Evolutionary conservation across 2,797 vertebrate species (phyloP).

Genomic region (Enoplosus armatus): DNA sequence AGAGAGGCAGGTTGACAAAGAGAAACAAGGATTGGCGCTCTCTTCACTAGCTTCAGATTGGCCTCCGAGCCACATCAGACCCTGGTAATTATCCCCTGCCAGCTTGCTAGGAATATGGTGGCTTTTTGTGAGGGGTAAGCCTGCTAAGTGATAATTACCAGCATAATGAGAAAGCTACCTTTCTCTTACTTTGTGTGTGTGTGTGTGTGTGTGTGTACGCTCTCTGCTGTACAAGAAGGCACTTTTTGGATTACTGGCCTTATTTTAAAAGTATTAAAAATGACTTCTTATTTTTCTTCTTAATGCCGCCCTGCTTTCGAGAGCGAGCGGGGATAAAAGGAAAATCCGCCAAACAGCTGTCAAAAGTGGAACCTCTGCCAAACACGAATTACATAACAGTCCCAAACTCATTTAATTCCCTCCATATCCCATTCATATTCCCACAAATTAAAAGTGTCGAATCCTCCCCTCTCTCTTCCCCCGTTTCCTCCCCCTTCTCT

Average conservation of each 20-base stretch:
- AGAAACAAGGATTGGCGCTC: constrained; percentile 47
- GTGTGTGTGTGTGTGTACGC: not conserved
- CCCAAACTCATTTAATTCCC: constrained; percentile 48
- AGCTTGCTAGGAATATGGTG: constrained; percentile 52
- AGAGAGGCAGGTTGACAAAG: constrained; percentile 52
- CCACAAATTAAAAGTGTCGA: constrained; percentile 48
- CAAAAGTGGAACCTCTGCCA: constrained; percentile 60
- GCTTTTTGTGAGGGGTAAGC: constrained; percentile 49
- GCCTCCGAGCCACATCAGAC: constrained; percentile 61
- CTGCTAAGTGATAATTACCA: constrained; percentile 73
- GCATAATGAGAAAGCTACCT: constrained; percentile 62
- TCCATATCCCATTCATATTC: constrained; percentile 56
- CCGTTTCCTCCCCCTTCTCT: not conserved
- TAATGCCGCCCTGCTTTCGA: constrained; percentile 37
- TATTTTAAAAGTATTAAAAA: constrained; percentile 43
- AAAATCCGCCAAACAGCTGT: constrained; percentile 74
- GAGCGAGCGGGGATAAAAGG: constrained; percentile 45
- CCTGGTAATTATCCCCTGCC: constrained; percentile 73
- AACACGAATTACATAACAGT: constrained; percentile 63
- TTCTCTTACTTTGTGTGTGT: constrained; percentile 15
- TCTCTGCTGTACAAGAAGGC: constrained; percentile 2
- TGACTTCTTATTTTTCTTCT: constrained; percentile 18
- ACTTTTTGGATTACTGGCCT: constrained; percentile 37
- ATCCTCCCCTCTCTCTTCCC: not conserved
- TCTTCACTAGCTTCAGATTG: constrained; percentile 57